Evolutionary conservation across 2,113 vertebrate species (phyloP), one percentile per base, ranked within the genome.

Genomic region (Pelecanus crispus): DNA sequence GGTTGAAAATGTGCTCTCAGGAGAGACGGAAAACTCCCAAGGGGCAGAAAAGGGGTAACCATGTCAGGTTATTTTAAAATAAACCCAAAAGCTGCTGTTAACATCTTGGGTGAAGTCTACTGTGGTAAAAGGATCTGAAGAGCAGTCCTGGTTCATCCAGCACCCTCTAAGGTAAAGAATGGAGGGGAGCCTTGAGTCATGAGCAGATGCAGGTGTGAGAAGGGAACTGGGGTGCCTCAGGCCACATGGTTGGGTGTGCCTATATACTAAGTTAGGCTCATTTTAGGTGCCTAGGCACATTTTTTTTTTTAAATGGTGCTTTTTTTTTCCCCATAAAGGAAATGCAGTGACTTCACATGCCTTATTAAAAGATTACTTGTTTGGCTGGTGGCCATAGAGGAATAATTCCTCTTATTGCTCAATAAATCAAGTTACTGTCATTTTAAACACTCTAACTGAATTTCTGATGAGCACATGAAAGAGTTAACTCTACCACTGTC

Each of bases 341-440:
- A 90, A 88, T 90, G 63, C 50, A 71, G 16, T 87, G 58, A 79
- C 86, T 92, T 53, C 56, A 75, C 28, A 40, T 86, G 63, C 50
- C 66, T 72, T 90, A 61, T 94, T 95, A 85, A 81, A 89, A 94
- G 50, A 95, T 88, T 89, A 90, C 56, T 85, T 90, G 56, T 92
- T 95, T 96, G 93, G 84, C 95, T 86, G 29, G 25, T 77, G n/a
- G 73, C 91, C 87, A 73, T 6, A 72, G 22, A 86, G 32, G 6
- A 65, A 45, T 91, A 94, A 91, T 94, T 94, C 19, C 61, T 79
- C 63, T 90, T 95, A 88, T 44, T 88, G 75, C 85, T 75, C 73
- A 93, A 73, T 94, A 94, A 90, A 93, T 95, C 87, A 83, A 83
- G 71, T 56, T 73, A 74, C 47, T 93, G 63, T 83, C 17, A 90